These are phyloP conservation scores for Ascaphus truei DNA, from an alignment of 2,113 vertebrate species.

Conservation along the genomic window DNA sequence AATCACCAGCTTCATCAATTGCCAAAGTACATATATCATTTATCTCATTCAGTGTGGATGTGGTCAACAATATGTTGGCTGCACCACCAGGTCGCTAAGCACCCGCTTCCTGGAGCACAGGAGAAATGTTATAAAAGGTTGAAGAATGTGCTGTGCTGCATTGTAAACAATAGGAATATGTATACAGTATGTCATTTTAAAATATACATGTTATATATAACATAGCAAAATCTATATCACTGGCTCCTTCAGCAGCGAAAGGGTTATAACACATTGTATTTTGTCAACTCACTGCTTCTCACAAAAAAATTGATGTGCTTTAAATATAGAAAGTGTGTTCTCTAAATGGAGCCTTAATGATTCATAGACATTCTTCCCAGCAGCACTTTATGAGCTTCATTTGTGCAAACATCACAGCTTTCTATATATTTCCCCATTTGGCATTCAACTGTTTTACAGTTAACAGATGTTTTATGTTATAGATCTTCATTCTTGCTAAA, in stretches of 20 bases:
- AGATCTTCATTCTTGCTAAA: conserved; percentile 39
- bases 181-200: too few species aligned
- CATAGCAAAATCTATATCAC: too few species aligned
- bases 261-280: background rate
- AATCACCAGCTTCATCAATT: too few species aligned
- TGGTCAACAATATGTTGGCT: too few species aligned
- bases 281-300: background rate
- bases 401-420: conserved; percentile 48
- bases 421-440: conserved; percentile 48
- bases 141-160: too few species aligned
- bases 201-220: too few species aligned
- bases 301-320: background rate
- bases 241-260: background rate
- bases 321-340: background rate
- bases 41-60: too few species aligned
- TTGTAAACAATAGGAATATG: too few species aligned
- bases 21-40: too few species aligned
- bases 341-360: background rate
- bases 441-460: conserved; percentile 47
- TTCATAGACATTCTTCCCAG: conserved; percentile 41
- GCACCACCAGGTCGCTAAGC: too few species aligned
- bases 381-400: conserved; percentile 55
- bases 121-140: too few species aligned
- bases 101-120: too few species aligned
- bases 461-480: conserved; percentile 56